Conservation (phyloP, 2,797 vertebrate genomes). For the Bradypus variegatus region DNA sequence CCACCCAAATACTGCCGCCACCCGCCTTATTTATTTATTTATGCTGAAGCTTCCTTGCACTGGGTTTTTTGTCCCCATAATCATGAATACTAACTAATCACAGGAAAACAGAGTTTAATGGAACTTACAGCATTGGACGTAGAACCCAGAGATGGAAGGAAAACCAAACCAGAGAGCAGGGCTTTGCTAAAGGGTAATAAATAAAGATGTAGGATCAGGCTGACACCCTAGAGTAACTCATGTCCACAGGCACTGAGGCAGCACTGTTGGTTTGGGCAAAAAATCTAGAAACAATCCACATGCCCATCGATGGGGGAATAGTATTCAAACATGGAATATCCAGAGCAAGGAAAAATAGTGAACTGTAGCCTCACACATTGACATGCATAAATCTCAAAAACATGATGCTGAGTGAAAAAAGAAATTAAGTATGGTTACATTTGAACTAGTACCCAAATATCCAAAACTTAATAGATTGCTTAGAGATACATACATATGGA, state of each 20-base stretch:
- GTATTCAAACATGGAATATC: not conserved
- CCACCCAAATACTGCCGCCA: not conserved
- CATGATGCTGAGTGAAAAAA: not conserved
- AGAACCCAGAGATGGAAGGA: not conserved
- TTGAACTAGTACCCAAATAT: not conserved
- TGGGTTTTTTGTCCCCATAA: not conserved
- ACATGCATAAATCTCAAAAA: not conserved
- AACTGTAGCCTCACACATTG: not conserved
- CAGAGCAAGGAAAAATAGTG: not conserved
- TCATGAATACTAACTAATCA: not conserved
- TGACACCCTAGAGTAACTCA: not conserved
- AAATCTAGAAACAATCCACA: not conserved
- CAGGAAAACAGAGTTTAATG: not conserved
- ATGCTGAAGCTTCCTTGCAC: not conserved
- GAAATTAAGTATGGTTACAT: not conserved
- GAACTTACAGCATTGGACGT: not conserved
- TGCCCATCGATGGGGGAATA: not conserved
- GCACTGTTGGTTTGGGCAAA: not conserved
- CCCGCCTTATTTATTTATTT: not conserved
- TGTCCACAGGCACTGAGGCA: not conserved
- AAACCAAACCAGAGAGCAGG: not conserved
- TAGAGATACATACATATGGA: not conserved
- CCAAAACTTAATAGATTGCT: not conserved
- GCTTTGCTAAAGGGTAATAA: not conserved
- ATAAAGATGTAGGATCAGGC: not conserved